These are phyloP conservation scores for Xestobium rufovillosum DNA, from an alignment of 2,888 invertebrate species.

Conservation along the genomic window DNA sequence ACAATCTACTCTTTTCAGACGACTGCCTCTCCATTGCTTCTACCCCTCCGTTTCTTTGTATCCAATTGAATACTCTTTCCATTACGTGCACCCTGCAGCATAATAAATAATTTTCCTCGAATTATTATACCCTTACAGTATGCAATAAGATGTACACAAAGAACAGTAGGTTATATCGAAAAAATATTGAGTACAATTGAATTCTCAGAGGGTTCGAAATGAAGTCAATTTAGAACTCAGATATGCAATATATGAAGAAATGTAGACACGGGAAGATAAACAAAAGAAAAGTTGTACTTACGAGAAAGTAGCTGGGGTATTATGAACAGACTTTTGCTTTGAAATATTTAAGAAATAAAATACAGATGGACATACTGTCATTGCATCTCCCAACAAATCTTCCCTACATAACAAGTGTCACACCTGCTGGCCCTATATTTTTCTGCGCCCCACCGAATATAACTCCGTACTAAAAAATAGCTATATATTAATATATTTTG, in stretches of 20 bases:
- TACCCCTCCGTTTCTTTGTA: slow-evolving; percentile 76
- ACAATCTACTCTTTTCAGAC: slow-evolving; percentile 60
- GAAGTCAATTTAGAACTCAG: too few relatives aligned
- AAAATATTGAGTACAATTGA: too few relatives aligned
- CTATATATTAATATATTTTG: slow-evolving; percentile 8
- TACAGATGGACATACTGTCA: slow-evolving; percentile 74
- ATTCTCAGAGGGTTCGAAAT: too few relatives aligned
- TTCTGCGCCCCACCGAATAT: slow-evolving; percentile 97
- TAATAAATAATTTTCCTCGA: too few relatives aligned
- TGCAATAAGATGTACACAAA: too few relatives aligned
- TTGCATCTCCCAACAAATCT: slow-evolving; percentile 75
- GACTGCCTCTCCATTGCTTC: slow-evolving; percentile 69
- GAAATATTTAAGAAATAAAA: slow-evolving; percentile 77
- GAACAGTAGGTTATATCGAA: too few relatives aligned
- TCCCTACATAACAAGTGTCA: slow-evolving; percentile 86
- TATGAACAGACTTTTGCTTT: slow-evolving; percentile 84
- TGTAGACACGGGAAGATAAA: too few relatives aligned
- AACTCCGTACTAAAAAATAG: slow-evolving; percentile 68
- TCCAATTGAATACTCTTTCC: slow-evolving; percentile 89
- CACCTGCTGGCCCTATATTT: slow-evolving; percentile 93
- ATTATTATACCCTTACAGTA: not conserved
- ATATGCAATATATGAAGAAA: too few relatives aligned
- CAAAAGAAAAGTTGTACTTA: too few relatives aligned
- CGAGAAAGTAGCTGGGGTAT: slow-evolving; percentile 95
- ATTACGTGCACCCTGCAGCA: slow-evolving; percentile 83